Evolutionary conservation across 1,140 invertebrate species (phyloP).

Genomic region (Sarcophaga bullata): DNA sequence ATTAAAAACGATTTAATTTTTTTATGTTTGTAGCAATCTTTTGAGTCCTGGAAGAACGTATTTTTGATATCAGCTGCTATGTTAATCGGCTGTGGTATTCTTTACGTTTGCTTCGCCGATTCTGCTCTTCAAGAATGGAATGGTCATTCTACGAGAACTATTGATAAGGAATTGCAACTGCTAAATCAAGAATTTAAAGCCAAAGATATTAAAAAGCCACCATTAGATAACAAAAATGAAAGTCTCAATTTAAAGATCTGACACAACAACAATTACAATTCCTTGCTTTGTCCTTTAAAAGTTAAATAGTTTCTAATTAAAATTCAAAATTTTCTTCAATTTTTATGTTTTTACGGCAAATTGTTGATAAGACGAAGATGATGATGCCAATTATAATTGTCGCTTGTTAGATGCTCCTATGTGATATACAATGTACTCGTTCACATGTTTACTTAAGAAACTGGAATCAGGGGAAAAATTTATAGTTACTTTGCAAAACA

Average conservation of each 20-base stretch:
- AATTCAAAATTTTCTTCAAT: too few species aligned
- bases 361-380: too few species aligned
- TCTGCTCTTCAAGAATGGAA: constrained; percentile 75
- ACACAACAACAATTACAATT: too few species aligned
- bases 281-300: too few species aligned
- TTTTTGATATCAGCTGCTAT: constrained; percentile 71
- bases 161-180: constrained; percentile 53
- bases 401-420: neutral
- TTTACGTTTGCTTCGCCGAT: constrained; percentile 70
- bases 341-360: too few species aligned
- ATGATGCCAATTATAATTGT: neutral
- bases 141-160: constrained; percentile 51
- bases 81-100: constrained; percentile 68
- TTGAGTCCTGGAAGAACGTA: constrained; percentile 74
- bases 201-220: neutral
- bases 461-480: neutral
- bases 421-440: neutral
- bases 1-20: neutral
- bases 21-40: constrained; percentile 71
- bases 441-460: constrained; percentile 15
- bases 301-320: too few species aligned
- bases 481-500: neutral
- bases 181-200: constrained; percentile 19
- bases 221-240: neutral
- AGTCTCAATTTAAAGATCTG: too few species aligned